Conservation (phyloP, 2,888 invertebrate genomes). For the Suillia variegata region DNA sequence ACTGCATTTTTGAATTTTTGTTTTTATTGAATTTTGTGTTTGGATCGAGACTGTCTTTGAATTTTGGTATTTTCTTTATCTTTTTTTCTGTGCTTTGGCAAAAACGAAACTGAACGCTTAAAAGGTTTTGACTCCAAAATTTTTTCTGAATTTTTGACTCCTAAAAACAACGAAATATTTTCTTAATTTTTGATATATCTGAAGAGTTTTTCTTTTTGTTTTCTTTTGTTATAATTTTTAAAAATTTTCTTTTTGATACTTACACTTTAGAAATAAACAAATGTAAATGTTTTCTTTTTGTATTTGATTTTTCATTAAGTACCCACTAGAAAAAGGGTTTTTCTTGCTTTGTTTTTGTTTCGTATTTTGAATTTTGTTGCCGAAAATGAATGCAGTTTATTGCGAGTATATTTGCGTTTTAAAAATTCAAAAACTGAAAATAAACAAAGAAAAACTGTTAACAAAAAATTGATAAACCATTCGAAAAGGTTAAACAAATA, state of each 20-base stretch:
- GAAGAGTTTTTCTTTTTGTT: conserved; percentile 24
- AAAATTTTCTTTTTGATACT: conserved; percentile 35
- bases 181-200: conserved; percentile 21
- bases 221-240: too few relatives aligned
- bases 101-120: conserved; percentile 8
- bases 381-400: conserved; percentile 46
- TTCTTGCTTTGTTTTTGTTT: conserved; percentile 10
- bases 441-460: neutral
- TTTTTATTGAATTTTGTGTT: conserved; percentile 15
- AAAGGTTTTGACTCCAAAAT: conserved; percentile 17
- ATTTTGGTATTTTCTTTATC: conserved; percentile 1
- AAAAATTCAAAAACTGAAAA: neutral
- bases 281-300: conserved; percentile 26
- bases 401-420: conserved; percentile 32
- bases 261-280: conserved; percentile 11
- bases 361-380: conserved; percentile 27
- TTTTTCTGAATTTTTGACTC: conserved; percentile 42
- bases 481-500: neutral
- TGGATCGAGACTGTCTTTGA: neutral
- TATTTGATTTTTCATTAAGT: neutral
- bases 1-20: conserved; percentile 30
- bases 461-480: neutral
- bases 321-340: too few relatives aligned
- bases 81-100: conserved; percentile 7
- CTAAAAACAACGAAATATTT: conserved; percentile 57